Evolutionary conservation across 2,888 invertebrate species (phyloP).

Genomic region (Diarsia rubi): DNA sequence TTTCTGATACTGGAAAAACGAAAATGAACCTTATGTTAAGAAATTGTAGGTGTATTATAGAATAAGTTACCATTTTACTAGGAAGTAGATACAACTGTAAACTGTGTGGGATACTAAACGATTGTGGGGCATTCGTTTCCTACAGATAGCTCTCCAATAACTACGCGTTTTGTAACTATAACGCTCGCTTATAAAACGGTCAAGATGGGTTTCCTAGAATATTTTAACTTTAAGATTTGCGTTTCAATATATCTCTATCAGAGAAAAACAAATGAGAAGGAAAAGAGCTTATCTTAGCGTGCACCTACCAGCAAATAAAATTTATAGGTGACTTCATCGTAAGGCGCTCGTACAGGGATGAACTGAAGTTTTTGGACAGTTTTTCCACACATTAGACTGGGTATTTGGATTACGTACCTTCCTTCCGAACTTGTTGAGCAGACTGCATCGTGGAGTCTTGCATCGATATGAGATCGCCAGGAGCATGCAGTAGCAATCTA

Average conservation of each 20-base stretch:
- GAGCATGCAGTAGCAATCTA: conserved; percentile 94
- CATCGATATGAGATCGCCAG: conserved; percentile 96
- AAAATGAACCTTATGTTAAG: background rate
- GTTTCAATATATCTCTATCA: background rate
- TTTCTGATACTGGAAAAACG: conserved; percentile 76
- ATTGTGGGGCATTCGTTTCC: background rate
- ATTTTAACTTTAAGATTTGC: background rate
- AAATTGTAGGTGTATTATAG: background rate
- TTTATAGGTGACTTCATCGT: background rate
- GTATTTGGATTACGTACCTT: conserved; percentile 72
- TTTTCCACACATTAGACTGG: background rate
- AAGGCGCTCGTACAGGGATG: background rate
- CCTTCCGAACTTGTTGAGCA: conserved; percentile 82
- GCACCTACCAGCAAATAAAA: background rate
- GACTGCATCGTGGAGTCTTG: conserved; percentile 88
- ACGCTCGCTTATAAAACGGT: background rate
- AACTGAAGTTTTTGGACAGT: background rate
- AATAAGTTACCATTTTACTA: background rate
- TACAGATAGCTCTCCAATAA: background rate
- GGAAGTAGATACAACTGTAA: background rate
- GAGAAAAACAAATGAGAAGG: no score
- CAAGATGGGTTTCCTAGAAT: background rate
- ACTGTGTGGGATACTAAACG: background rate
- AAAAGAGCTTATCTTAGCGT: background rate
- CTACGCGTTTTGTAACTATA: background rate